These are phyloP conservation scores for Tetanocera ferruginea DNA, from an alignment of 2,888 invertebrate genomes.

Conservation along the genomic window DNA sequence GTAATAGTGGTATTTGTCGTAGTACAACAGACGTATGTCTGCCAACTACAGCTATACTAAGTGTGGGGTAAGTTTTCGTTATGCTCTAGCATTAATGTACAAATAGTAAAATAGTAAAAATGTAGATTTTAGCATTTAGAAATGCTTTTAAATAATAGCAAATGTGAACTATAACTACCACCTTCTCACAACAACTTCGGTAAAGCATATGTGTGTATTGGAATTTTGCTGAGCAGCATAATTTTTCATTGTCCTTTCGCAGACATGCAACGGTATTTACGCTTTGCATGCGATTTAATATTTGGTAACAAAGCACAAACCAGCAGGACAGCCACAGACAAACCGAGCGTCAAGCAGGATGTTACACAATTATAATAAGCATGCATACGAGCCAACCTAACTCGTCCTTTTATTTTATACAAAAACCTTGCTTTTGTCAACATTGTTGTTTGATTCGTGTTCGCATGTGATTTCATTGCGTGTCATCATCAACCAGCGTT, in stretches of 20 bases:
- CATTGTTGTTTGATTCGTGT: constrained; percentile 51
- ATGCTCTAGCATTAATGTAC: background rate
- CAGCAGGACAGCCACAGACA: constrained; percentile 13
- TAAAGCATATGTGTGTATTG: background rate
- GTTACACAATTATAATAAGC: constrained; percentile 42
- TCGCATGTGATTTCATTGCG: constrained; percentile 65
- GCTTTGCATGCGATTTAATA: constrained; percentile 33
- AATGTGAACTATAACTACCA: background rate
- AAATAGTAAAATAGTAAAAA: background rate
- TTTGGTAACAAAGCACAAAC: constrained; percentile 26
- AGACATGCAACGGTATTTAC: constrained; percentile 22
- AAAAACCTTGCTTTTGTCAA: constrained; percentile 33
- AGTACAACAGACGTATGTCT: background rate
- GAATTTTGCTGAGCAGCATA: constrained; percentile 8
- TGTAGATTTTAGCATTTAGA: no score
- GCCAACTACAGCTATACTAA: background rate
- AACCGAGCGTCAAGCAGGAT: constrained; percentile 24
- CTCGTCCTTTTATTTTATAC: constrained; percentile 3
- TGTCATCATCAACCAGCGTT: constrained; percentile 52
- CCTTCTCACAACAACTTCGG: no score
- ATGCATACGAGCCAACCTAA: constrained; percentile 32
- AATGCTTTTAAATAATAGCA: background rate
- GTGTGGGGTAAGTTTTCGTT: background rate
- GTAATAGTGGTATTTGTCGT: background rate
- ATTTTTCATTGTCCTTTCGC: constrained; percentile 5